Conservation (phyloP, 2,888 invertebrate species). For the Drosophila merina region DNA sequence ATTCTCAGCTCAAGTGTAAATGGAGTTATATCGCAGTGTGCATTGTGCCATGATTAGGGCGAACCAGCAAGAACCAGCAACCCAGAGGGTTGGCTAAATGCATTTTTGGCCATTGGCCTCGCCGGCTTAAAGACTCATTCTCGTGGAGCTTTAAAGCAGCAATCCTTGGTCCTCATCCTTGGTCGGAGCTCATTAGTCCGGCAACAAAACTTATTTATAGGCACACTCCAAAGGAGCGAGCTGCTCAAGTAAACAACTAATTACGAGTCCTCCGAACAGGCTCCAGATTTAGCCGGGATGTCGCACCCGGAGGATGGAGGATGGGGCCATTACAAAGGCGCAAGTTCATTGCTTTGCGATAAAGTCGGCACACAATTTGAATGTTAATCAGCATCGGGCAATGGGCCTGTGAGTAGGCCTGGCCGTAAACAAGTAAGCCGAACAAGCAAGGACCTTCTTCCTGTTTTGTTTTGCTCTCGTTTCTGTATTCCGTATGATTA, state of each 20-base stretch:
- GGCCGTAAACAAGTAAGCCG: conserved; percentile 46
- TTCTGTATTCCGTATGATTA: conserved; percentile 60
- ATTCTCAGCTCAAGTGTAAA: conserved; percentile 52
- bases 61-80: neutral
- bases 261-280: conserved; percentile 41
- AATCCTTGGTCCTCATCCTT: conserved; percentile 3
- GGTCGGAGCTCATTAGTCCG: conserved; percentile 59
- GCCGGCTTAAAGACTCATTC: conserved; percentile 40
- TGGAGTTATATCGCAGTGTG: conserved; percentile 48
- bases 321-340: conserved; percentile 62
- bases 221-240: conserved; percentile 29
- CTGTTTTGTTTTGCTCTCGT: conserved; percentile 45
- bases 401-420: conserved; percentile 10
- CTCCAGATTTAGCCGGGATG: conserved; percentile 17
- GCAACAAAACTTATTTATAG: conserved; percentile 64
- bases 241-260: conserved; percentile 73
- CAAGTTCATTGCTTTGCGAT: conserved; percentile 79
- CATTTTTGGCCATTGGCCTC: conserved; percentile 59
- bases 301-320: conserved; percentile 21
- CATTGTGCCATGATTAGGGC: conserved; percentile 36
- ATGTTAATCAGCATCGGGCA: conserved; percentile 66
- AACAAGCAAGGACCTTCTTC: conserved; percentile 42
- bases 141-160: conserved; percentile 4
- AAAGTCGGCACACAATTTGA: conserved; percentile 78
- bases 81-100: conserved; percentile 29